These are phyloP conservation scores for Stomatorhinus walkeri DNA, from an alignment of 2,797 vertebrate genomes.

Conservation along the genomic window DNA sequence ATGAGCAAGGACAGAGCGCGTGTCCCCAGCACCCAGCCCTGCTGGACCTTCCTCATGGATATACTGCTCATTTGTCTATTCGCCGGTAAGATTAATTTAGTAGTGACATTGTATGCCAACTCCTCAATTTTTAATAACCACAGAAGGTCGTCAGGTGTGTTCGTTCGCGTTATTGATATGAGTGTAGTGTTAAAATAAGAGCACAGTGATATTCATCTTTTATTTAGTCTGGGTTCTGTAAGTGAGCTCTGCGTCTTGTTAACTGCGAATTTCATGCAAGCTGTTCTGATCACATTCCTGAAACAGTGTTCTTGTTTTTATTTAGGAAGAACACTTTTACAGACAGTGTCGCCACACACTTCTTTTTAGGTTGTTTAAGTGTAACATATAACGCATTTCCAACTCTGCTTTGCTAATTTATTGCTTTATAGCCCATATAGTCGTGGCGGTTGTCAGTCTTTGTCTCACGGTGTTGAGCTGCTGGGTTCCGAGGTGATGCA, in stretches of 20 bases:
- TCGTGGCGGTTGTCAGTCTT: background rate
- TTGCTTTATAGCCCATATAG: background rate
- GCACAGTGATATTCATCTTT: background rate
- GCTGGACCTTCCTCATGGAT: background rate
- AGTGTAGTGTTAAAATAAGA: background rate
- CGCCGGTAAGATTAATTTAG: background rate
- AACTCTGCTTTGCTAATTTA: background rate
- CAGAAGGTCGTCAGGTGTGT: background rate
- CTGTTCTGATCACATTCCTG: background rate
- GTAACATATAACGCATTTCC: background rate
- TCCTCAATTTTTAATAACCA: background rate
- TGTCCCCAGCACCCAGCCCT: background rate
- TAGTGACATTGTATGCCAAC: background rate
- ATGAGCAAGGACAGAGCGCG: background rate
- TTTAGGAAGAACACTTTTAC: background rate
- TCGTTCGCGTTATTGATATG: background rate
- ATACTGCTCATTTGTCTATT: background rate
- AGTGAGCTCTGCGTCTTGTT: background rate
- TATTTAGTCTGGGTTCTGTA: background rate
- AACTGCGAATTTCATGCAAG: background rate
- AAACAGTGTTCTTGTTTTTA: background rate
- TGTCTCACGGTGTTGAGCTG: background rate
- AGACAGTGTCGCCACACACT: background rate
- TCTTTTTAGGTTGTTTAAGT: background rate
- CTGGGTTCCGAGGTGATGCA: background rate